These are phyloP conservation scores for Anarrhichthys ocellatus DNA, from an alignment of 2,113 vertebrate species.

Conservation along the genomic window DNA sequence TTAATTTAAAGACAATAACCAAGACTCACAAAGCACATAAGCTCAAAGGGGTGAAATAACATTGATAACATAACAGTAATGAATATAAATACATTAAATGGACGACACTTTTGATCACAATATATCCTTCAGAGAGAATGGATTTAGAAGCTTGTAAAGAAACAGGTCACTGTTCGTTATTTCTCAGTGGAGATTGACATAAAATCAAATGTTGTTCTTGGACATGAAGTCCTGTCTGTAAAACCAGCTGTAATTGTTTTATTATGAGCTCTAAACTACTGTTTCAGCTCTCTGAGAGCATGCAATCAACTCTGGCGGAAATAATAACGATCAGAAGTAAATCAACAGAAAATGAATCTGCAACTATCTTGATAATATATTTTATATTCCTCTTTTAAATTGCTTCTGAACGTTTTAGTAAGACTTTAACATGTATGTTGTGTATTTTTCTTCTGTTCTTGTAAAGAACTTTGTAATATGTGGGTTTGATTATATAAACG, in stretches of 20 bases:
- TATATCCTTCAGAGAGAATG: neutral
- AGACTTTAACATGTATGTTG: neutral
- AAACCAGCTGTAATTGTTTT: conserved; percentile 6
- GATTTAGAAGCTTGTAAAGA: neutral
- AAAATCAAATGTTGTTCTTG: neutral
- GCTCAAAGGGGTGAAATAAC: neutral
- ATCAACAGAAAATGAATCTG: neutral
- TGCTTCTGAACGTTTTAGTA: neutral
- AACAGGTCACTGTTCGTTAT: neutral
- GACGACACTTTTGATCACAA: neutral
- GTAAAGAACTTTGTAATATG: neutral
- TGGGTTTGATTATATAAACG: neutral
- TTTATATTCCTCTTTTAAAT: neutral
- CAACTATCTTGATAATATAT: neutral
- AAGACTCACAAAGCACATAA: neutral
- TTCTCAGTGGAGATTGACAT: neutral
- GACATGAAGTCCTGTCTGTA: neutral
- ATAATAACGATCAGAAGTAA: neutral
- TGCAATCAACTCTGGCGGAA: no score
- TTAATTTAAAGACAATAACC: neutral
- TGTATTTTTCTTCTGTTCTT: neutral
- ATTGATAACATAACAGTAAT: neutral
- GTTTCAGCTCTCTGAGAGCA: neutral
- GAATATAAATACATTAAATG: neutral
- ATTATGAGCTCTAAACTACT: neutral